Conservation (phyloP, 2,888 invertebrate species). For the Synanthedon formicaeformis region DNA sequence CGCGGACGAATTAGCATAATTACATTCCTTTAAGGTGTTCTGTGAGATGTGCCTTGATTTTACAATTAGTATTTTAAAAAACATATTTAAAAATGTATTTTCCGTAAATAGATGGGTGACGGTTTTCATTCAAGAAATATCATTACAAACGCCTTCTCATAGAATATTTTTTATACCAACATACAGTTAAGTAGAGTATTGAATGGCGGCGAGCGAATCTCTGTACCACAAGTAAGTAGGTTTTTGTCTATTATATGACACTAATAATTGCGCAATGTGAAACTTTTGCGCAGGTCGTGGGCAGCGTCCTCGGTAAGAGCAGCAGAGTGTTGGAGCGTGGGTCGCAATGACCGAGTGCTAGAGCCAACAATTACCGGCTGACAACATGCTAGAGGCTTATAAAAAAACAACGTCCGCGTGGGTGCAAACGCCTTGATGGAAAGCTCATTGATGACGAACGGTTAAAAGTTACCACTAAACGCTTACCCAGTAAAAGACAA, state of each 20-base stretch:
- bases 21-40: no score
- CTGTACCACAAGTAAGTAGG: neutral
- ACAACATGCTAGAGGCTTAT: constrained; percentile 19
- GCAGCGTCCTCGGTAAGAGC: constrained; percentile 37
- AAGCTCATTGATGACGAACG: constrained; percentile 40
- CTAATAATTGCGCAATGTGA: constrained; percentile 23
- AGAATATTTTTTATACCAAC: no score
- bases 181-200: no score
- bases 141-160: no score
- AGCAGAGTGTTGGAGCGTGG: constrained; percentile 33
- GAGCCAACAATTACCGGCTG: constrained; percentile 27
- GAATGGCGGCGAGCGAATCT: no score
- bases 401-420: constrained; percentile 33
- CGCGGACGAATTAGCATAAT: no score
- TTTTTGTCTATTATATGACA: constrained; percentile 3
- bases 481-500: no score
- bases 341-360: constrained; percentile 18
- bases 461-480: constrained; percentile 18
- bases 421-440: constrained; percentile 37
- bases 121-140: no score
- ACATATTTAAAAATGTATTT: no score
- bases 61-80: no score
- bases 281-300: constrained; percentile 22
- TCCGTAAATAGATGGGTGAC: no score
- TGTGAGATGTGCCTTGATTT: no score